phyloP scores from a whole-genome alignment of 2,797 vertebrate species.

The Mareca strepera region DNA sequence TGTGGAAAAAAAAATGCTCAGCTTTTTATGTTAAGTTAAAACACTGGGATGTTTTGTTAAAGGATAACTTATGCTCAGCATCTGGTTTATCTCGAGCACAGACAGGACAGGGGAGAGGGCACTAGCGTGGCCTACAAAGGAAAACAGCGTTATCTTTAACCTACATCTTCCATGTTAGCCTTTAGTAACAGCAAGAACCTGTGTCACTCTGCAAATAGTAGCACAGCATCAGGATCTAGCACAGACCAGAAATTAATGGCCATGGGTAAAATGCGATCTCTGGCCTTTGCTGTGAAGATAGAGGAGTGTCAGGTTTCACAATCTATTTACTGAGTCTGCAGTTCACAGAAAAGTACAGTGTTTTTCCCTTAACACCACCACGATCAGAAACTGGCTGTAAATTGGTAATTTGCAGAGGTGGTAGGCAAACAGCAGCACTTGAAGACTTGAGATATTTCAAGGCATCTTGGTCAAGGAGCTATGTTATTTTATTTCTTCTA shows the following conservation, averaged over 20 bases:
- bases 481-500: not conserved
- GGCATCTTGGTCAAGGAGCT: not conserved
- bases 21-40: not conserved
- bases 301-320: conserved; percentile 40
- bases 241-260: conserved; percentile 24
- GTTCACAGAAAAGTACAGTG: not conserved
- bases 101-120: not conserved
- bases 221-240: not conserved
- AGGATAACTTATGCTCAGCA: conserved; percentile 22
- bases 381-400: not conserved
- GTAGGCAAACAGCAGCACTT: not conserved
- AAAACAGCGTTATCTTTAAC: conserved; percentile 54
- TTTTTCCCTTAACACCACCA: not conserved
- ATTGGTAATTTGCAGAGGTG: not conserved
- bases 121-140: not conserved
- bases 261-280: not conserved
- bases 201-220: conserved; percentile 36
- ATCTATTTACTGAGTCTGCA: conserved; percentile 40
- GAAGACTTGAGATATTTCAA: not conserved
- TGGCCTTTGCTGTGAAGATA: not conserved
- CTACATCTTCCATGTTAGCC: conserved; percentile 23
- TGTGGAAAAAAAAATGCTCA: fast-evolving
- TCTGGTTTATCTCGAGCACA: not conserved
- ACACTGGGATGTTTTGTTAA: conserved; percentile 8
- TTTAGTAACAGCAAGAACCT: conserved; percentile 24